phyloP scores from a whole-genome alignment of 1,140 invertebrate genomes.

The Penaeus indicus region DNA sequence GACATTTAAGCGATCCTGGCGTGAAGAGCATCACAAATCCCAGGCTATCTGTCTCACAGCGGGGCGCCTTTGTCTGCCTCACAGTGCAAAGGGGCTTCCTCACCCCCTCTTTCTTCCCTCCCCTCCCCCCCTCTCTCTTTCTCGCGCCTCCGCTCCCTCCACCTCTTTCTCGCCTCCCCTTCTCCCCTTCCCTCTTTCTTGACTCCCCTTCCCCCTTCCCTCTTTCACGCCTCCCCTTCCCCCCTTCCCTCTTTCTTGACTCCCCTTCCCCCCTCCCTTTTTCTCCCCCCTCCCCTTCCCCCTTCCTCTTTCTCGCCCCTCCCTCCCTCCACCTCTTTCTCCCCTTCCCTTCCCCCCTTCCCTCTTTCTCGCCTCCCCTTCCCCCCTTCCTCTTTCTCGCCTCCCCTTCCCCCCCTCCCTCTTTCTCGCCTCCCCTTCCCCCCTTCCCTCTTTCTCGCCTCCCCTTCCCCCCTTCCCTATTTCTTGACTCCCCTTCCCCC shows the following conservation, averaged over 20 bases:
- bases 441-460: background rate
- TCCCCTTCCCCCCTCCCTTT: background rate
- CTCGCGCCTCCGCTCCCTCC: too few relatives aligned
- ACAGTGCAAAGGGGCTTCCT: background rate
- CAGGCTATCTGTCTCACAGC: slow-evolving; percentile 39
- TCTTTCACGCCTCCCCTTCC: too few relatives aligned
- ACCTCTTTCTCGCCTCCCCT: background rate
- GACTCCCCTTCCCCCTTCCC: too few relatives aligned
- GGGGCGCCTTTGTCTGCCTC: slow-evolving; percentile 26
- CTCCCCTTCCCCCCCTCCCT: too few relatives aligned
- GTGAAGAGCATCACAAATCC: slow-evolving; percentile 47
- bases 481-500: background rate
- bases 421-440: too few relatives aligned
- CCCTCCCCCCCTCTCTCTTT: background rate
- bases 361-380: too few relatives aligned
- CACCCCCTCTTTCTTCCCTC: background rate
- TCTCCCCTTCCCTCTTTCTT: background rate
- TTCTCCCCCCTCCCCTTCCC: background rate
- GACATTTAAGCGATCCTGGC: slow-evolving; percentile 40
- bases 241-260: too few relatives aligned
- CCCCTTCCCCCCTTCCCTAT: background rate
- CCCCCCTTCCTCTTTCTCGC: too few relatives aligned
- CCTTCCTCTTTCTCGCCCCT: background rate
- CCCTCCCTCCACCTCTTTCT: background rate
- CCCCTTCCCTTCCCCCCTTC: too few relatives aligned